Percentiles rank a stretch among this genome's conserved stretches.
These are phyloP conservation scores for Melanotaenia boesemani DNA, from an alignment of 2,797 vertebrate species.

Conservation along the genomic window DNA sequence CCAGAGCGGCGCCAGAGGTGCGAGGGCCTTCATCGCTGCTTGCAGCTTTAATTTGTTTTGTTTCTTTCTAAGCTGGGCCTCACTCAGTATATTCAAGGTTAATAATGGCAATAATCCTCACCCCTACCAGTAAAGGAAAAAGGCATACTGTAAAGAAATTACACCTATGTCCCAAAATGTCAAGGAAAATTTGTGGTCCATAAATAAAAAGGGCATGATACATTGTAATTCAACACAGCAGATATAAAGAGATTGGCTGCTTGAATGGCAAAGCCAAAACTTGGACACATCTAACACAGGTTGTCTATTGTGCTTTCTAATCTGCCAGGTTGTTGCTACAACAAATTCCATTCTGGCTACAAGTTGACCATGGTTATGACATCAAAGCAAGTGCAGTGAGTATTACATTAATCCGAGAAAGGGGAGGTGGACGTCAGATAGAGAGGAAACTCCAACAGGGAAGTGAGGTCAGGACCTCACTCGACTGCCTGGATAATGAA, in stretches of 20 bases:
- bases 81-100: neutral
- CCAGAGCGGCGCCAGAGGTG: too few species aligned
- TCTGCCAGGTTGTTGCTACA: constrained; percentile 64
- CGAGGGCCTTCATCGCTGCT: too few species aligned
- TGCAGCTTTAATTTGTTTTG: too few species aligned
- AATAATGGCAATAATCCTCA: neutral
- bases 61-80: neutral
- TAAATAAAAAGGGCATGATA: neutral
- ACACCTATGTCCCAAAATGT: neutral
- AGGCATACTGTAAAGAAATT: neutral
- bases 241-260: neutral
- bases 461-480: constrained; percentile 81
- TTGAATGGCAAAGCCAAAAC: constrained; percentile 37
- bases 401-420: constrained; percentile 78
- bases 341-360: constrained; percentile 69
- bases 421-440: constrained; percentile 67
- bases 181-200: neutral
- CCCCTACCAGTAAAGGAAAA: neutral
- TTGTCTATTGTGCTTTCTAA: constrained; percentile 41
- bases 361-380: constrained; percentile 79
- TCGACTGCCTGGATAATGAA: constrained; percentile 78
- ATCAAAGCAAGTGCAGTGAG: constrained; percentile 78
- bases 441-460: constrained; percentile 72
- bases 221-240: neutral
- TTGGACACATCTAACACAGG: constrained; percentile 35